A percentile compares a stretch with the other conserved stretches of the same genome.
Evolutionary conservation across 2,888 invertebrate genomes (phyloP).

Genomic region (Ecdyonurus torrentis): DNA sequence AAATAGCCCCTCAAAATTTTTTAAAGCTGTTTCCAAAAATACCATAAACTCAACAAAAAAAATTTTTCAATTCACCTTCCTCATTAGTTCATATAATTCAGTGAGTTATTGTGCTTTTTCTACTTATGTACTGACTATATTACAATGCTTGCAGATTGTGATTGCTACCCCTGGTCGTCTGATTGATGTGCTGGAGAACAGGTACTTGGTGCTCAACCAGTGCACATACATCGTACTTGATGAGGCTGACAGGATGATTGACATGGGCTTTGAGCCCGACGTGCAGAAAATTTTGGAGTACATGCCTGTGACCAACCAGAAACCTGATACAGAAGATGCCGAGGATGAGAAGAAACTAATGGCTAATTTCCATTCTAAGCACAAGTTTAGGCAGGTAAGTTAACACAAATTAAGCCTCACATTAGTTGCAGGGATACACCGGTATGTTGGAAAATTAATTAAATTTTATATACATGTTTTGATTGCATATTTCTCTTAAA

Average conservation of each 20-base stretch:
- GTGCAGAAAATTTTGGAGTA: slow-evolving; percentile 95
- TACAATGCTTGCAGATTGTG: slow-evolving; percentile 65
- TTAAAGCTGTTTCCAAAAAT: too few species aligned
- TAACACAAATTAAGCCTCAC: too few species aligned
- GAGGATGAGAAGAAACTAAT: slow-evolving; percentile 83
- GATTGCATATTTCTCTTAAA: background rate
- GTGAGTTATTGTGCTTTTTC: too few species aligned
- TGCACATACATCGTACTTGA: slow-evolving; percentile 96
- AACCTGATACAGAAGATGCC: slow-evolving; percentile 96
- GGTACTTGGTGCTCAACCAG: slow-evolving; percentile 89
- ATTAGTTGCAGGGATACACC: too few species aligned
- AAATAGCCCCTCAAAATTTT: too few species aligned
- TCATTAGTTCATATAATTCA: too few species aligned
- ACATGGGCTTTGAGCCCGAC: slow-evolving; percentile 98
- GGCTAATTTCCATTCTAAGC: slow-evolving; percentile 87
- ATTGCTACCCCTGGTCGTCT: slow-evolving; percentile 99
- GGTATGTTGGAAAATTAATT: too few species aligned
- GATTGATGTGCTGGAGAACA: slow-evolving; percentile 95
- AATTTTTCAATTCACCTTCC: too few species aligned
- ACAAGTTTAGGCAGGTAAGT: slow-evolving; percentile 77
- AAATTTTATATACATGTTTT: background rate
- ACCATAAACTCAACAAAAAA: too few species aligned
- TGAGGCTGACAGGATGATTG: slow-evolving; percentile 99
- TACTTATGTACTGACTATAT: too few species aligned
- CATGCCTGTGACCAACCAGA: slow-evolving; percentile 95